Percentiles rank a stretch among this genome's conserved stretches.
phyloP scores from a whole-genome alignment of 2,797 vertebrate species.

The Acropternis orthonyx region DNA sequence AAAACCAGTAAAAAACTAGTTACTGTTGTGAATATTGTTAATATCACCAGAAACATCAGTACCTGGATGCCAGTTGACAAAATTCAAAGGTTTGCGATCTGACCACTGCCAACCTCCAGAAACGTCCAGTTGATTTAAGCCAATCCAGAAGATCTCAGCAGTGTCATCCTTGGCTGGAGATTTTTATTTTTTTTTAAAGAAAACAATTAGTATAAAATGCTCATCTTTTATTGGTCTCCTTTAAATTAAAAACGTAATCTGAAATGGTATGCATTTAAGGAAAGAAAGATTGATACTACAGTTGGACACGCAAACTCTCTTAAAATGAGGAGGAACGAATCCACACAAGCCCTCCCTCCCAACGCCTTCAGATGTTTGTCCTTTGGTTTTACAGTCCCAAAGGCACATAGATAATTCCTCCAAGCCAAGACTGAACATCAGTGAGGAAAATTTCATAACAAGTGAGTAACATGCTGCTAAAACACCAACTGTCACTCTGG shows the following conservation, averaged over 20 bases:
- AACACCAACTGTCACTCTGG: not conserved
- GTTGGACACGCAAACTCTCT: not conserved
- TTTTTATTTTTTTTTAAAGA: not conserved
- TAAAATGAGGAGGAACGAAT: not conserved
- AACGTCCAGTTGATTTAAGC: conserved; percentile 89
- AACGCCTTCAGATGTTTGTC: not conserved
- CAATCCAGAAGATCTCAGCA: conserved; percentile 89
- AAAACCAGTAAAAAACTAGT: not conserved
- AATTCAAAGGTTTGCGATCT: conserved; percentile 84
- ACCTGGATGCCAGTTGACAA: conserved; percentile 89
- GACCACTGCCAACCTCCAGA: conserved; percentile 96
- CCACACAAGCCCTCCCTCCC: not conserved
- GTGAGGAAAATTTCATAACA: not conserved
- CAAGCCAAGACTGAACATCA: not conserved
- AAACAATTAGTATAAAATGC: not conserved
- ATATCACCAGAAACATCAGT: conserved; percentile 9
- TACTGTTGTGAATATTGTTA: not conserved
- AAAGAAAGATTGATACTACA: not conserved
- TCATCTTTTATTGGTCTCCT: not conserved
- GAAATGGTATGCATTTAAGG: not conserved
- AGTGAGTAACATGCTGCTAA: not conserved
- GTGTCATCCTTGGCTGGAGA: conserved; percentile 75
- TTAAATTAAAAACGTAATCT: not conserved
- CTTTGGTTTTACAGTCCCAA: not conserved
- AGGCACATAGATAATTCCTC: not conserved